phyloP scores from a whole-genome alignment of 2,888 invertebrate species.

The Calameuta filiformis region DNA sequence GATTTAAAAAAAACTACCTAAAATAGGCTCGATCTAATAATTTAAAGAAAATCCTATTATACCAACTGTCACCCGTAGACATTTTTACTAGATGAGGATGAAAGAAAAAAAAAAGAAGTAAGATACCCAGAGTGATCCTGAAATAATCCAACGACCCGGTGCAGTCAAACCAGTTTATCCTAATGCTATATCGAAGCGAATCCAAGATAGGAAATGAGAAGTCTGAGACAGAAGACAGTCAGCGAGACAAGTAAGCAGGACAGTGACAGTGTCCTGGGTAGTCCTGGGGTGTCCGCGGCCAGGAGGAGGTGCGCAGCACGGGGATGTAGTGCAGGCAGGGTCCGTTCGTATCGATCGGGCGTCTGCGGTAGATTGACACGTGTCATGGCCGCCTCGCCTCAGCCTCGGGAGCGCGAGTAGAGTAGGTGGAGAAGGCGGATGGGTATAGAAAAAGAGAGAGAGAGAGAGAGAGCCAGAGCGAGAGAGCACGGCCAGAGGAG shows the following conservation, averaged over 20 bases:
- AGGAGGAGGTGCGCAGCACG: slow-evolving; percentile 37
- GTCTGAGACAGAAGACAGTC: background rate
- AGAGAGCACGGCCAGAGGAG: slow-evolving; percentile 14
- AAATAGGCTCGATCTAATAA: background rate
- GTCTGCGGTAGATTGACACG: slow-evolving; percentile 67
- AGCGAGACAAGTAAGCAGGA: background rate
- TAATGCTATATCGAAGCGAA: background rate
- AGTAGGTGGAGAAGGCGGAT: slow-evolving; percentile 28
- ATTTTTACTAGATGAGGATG: background rate
- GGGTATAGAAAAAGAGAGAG: slow-evolving; percentile 33
- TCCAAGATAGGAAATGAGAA: background rate
- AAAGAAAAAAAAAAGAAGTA: background rate
- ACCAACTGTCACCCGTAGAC: background rate
- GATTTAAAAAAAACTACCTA: background rate
- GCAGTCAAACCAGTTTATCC: background rate
- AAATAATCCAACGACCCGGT: background rate
- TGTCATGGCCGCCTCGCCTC: slow-evolving; percentile 63
- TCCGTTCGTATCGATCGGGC: slow-evolving; percentile 65
- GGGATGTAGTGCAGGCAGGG: slow-evolving; percentile 35
- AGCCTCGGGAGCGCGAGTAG: slow-evolving; percentile 19
- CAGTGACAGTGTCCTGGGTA: background rate
- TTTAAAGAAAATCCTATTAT: background rate
- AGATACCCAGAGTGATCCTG: background rate
- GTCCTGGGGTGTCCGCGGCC: slow-evolving; percentile 7
- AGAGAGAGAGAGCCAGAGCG: slow-evolving; percentile 13